A percentile compares a stretch with the other conserved stretches of the same genome.
Evolutionary conservation across 2,888 invertebrate species (phyloP).

Genomic region (Auanema freiburgensis): DNA sequence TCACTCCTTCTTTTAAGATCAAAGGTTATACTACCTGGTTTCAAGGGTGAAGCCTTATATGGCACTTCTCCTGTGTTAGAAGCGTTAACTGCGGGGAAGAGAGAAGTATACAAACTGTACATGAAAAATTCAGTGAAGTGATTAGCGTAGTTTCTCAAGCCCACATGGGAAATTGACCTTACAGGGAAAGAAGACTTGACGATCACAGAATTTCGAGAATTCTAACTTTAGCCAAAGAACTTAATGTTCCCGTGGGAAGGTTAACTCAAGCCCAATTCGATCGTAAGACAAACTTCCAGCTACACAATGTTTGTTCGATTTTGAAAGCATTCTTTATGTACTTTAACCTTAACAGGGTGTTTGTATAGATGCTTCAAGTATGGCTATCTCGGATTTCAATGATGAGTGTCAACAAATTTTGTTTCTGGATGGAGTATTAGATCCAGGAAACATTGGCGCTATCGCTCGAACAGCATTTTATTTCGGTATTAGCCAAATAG

Average conservation of each 20-base stretch:
- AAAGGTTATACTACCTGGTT: constrained; percentile 14
- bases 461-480: constrained; percentile 39
- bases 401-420: constrained; percentile 1
- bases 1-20: constrained; percentile 19
- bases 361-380: constrained; percentile 29
- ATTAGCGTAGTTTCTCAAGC: background rate
- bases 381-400: constrained; percentile 11
- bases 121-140: constrained; percentile 27
- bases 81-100: constrained; percentile 26
- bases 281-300: constrained; percentile 36
- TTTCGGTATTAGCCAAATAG: constrained; percentile 37
- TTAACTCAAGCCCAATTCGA: constrained; percentile 35
- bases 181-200: constrained; percentile 25
- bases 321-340: background rate
- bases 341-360: constrained; percentile 31
- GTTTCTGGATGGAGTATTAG: constrained; percentile 41
- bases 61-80: constrained; percentile 40
- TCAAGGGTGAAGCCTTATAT: constrained; percentile 34
- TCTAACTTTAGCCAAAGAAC: constrained; percentile 16
- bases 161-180: constrained; percentile 5
- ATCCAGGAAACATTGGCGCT: constrained; percentile 44
- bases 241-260: constrained; percentile 14
- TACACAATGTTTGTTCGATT: constrained; percentile 34
- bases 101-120: constrained; percentile 26
- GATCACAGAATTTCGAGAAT: constrained; percentile 27